Conservation (phyloP, 2,113 vertebrate species). For the Alosa alosa region DNA sequence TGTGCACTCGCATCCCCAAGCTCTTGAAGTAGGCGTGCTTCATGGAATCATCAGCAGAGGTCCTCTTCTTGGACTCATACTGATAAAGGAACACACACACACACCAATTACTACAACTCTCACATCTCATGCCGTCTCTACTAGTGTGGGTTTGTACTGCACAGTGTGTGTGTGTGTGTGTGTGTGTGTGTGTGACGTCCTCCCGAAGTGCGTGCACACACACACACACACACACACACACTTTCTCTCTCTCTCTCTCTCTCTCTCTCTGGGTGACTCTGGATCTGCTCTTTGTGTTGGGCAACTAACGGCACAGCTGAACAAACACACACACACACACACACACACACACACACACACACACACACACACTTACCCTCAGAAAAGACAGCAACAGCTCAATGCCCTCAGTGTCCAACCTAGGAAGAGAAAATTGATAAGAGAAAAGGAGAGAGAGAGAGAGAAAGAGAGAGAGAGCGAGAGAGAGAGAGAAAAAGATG, state of each 20-base stretch:
- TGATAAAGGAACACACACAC: slow-evolving; percentile 49
- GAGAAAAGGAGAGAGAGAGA: slow-evolving; percentile 17
- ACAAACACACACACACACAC: background rate
- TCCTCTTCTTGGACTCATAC: slow-evolving; percentile 97
- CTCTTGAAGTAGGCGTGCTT: slow-evolving; percentile 95
- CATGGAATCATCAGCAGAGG: slow-evolving; percentile 96
- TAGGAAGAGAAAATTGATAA: slow-evolving; percentile 59
- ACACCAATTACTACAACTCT: too few species aligned
- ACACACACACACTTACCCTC: slow-evolving; percentile 73
- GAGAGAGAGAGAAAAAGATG: slow-evolving; percentile 44
- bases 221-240: background rate
- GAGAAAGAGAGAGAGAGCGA: slow-evolving; percentile 16
- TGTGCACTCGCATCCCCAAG: slow-evolving; percentile 86
- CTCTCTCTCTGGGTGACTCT: too few species aligned
- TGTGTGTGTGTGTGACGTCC: background rate
- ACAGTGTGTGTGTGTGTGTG: background rate
- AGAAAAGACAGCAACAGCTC: slow-evolving; percentile 94
- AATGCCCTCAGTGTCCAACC: slow-evolving; percentile 93
- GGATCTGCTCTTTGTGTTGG: too few species aligned
- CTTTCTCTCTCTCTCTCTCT: background rate
- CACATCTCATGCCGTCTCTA: background rate
- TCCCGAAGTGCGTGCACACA: background rate
- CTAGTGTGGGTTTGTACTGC: background rate
- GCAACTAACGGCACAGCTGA: too few species aligned
- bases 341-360: background rate